Conservation (phyloP, 2,113 vertebrate species). For the Poecile atricapillus region DNA sequence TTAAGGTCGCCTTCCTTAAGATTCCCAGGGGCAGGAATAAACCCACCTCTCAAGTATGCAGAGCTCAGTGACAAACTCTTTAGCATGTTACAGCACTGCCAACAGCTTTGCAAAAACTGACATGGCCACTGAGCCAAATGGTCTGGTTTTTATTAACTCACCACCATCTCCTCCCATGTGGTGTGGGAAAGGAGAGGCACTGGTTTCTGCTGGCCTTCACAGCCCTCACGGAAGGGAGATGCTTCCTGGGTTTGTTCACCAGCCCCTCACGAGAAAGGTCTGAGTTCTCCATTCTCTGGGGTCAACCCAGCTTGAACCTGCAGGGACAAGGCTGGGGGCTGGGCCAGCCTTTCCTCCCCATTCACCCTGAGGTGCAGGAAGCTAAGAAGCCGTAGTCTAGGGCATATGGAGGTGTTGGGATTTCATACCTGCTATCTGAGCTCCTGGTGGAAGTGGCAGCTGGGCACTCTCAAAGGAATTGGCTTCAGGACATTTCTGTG, state of each 20-base stretch:
- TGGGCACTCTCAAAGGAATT: background rate
- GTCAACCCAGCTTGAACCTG: background rate
- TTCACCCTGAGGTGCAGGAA: background rate
- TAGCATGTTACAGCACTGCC: background rate
- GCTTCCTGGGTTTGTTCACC: accelerated
- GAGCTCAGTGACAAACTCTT: background rate
- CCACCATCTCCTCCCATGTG: accelerated
- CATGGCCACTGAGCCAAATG: background rate
- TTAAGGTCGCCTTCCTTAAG: background rate
- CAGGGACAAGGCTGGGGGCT: background rate
- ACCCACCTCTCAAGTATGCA: background rate
- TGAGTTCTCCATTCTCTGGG: background rate
- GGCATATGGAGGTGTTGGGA: background rate
- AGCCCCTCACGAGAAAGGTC: background rate
- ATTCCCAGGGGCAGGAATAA: background rate
- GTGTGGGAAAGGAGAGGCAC: background rate
- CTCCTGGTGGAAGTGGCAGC: background rate
- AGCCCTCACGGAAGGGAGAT: background rate
- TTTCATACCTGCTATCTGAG: background rate
- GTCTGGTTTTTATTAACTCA: background rate
- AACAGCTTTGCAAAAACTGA: background rate
- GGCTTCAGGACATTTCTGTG: background rate
- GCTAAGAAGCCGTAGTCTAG: accelerated
- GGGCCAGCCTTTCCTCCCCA: background rate
- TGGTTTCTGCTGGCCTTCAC: background rate